phyloP scores from a whole-genome alignment of 1,140 invertebrate species.

The Cyclina sinensis region DNA sequence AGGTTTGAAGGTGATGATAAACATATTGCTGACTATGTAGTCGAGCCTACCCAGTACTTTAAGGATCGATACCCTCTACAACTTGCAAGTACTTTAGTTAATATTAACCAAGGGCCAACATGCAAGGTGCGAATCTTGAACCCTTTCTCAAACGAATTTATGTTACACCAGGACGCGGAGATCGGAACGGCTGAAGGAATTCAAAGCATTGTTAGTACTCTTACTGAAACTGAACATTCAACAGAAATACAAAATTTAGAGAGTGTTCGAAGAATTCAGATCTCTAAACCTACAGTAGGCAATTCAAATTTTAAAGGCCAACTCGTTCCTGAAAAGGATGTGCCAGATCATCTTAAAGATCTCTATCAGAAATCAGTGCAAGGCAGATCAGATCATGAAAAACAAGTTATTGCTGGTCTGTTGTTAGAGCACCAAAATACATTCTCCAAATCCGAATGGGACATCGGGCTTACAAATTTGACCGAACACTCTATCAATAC shows the following conservation, averaged over 20 bases:
- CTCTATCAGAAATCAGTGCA: background rate
- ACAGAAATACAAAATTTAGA: background rate
- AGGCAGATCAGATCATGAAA: background rate
- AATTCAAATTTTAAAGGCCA: background rate
- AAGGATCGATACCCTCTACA: constrained; percentile 15
- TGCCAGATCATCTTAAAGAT: background rate
- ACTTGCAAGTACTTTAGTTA: background rate
- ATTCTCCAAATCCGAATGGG: constrained; percentile 23
- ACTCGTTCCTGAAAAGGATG: background rate
- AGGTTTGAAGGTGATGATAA: constrained; percentile 38
- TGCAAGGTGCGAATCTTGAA: constrained; percentile 8
- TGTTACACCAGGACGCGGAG: background rate
- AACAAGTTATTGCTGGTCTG: background rate
- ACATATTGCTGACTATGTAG: constrained; percentile 4
- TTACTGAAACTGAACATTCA: background rate
- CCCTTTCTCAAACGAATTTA: background rate
- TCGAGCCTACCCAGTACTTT: constrained; percentile 26
- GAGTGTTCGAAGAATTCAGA: background rate
- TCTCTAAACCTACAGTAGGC: background rate
- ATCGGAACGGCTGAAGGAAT: constrained; percentile 3
- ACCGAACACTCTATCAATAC: constrained; percentile 37
- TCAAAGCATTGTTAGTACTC: background rate
- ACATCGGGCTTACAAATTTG: constrained; percentile 14
- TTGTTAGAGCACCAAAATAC: background rate
- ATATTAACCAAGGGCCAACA: background rate